Evolutionary conservation across 2,113 vertebrate genomes (phyloP).

Genomic region (Baryphthengus martii): DNA sequence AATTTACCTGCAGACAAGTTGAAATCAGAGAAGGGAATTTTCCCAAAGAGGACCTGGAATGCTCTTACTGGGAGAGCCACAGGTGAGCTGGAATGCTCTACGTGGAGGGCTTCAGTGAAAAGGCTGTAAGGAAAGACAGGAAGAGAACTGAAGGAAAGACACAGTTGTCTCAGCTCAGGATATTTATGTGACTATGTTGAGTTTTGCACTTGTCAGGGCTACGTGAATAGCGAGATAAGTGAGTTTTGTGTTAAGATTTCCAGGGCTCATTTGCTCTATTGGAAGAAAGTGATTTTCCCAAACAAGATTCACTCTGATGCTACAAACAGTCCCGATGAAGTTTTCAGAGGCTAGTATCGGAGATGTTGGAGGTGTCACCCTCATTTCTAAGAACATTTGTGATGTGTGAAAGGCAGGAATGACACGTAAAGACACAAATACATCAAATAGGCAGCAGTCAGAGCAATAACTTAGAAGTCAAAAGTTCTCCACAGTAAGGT

Average conservation of each 20-base stretch:
- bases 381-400: neutral
- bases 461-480: neutral
- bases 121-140: neutral
- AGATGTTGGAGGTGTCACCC: neutral
- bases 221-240: neutral
- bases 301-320: neutral
- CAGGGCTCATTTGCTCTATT: neutral
- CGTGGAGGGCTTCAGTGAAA: neutral
- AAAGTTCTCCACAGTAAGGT: neutral
- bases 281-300: neutral
- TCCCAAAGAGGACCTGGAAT: neutral
- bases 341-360: neutral
- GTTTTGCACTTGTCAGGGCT: neutral
- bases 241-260: neutral
- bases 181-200: neutral
- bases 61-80: accelerated
- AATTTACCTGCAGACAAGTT: neutral
- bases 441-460: neutral
- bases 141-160: neutral
- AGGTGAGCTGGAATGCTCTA: neutral
- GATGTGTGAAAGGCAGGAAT: neutral
- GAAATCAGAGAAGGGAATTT: neutral
- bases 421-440: neutral
- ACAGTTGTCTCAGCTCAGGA: neutral
- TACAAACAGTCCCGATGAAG: neutral